Base-by-base conservation (phyloP, 2,113 vertebrate species). In the Setophaga petechia region DNA sequence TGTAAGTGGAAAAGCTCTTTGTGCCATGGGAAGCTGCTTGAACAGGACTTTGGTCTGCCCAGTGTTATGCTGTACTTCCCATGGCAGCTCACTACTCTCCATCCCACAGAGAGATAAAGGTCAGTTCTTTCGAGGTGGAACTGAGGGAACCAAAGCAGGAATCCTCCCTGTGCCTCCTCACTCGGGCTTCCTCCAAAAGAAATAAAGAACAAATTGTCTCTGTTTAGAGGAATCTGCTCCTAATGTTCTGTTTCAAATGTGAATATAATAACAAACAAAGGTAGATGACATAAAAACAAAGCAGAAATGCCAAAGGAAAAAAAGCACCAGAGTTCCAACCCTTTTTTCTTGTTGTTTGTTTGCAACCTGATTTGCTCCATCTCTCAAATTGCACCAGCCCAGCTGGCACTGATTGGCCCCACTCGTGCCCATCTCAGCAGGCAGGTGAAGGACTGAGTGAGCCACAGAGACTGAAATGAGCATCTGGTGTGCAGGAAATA, bases 61-160 rank as follows among this genome's bases (percentile, higher is more conserved):
- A 65, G 52, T 91, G 80, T 79, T 84, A 82, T 86, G 83, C 87
- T 89, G 63, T 84, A 35, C 81, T 96, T 95, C 89, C 95, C 94
- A 97, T 95, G 93, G 69, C 73, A 79, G 65, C 30, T 91, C 71
- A 58, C 11, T 66, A 67, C 95, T 86, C 94, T 93, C 86, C 82
- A 82, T 77, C 86, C 89, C 87, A 87, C 83, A 76, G 80, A 81
- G 61, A 85, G 90, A 84, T 21, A 84, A 87, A 95, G 83, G 83
- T 83, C 89, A 82, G 24, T 80, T 96, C 97, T 97, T 93, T 96
- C 88, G 84, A 89, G 89, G 84, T 84, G 72, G 91, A 95, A 85
- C 89, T 81, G 71, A 39, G 17, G 44, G 83, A 95, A 80, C 66
- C 39, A 63, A 89, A 88, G 11, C 37, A 90, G n/a, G 18, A 85